Evolutionary conservation across 2,888 invertebrate species (phyloP), one percentile per base, ranked within the genome.

Genomic region (Andrena fulva): DNA sequence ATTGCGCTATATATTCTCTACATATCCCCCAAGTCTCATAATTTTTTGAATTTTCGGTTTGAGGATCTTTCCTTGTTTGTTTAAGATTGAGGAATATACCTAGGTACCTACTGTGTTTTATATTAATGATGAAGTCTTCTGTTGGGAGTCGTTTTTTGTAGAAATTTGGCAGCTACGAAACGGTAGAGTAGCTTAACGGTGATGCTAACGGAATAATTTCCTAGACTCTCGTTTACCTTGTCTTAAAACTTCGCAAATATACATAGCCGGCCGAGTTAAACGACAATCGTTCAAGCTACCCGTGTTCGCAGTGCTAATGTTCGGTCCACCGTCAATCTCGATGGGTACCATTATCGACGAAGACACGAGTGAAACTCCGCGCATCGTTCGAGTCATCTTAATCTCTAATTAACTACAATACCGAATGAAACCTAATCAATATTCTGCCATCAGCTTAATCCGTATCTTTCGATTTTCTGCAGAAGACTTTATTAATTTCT

Each of bases 201-300:
- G 68, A 33, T 60, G 42, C 10, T 31, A 24, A 27, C 24, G 12
- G 27, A 48, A 50, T 31, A 74, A 6, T 80, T 54, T 31, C 60
- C 50, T 31, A 20, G 24, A 59, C 27, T 24, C 29, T n/a, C 59
- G 42, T 86, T 83, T 87, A 72, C 63, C 48, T 60, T 80, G 66
- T 42, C 72, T 77, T 83, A 82, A 87, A 69, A 62, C 79, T 76
- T 63, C 1, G 68, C 70, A 87, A 88, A 88, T 85, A 83, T 77
- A 54, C 50, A 60, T 73, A 82, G 29, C n/a, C 24, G 29, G 73
- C 42, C 27, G 12, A 29, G 48, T 27, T 56, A 69, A 82, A 69
- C 42, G 64, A 3, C 10, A 10, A 29, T 54, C 56, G n/a, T 48
- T 77, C 72, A 24, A 50, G 63, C 85, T 87, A 77, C 82, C 42